Evolutionary conservation across 2,113 vertebrate species (phyloP), one percentile per base, ranked within the genome.

Genomic region (Chunga burmeisteri): DNA sequence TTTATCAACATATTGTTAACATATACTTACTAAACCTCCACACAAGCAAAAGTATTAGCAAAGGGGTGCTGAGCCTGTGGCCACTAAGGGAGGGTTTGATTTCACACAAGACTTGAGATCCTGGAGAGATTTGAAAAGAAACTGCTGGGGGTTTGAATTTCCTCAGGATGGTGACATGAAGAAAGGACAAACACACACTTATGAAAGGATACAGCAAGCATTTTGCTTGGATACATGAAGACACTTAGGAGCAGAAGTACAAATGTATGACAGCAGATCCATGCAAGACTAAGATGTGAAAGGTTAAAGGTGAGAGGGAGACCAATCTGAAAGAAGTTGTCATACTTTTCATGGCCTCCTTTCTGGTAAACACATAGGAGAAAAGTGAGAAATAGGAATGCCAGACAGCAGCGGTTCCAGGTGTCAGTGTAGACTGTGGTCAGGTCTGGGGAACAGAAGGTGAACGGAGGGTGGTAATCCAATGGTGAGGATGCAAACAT

Each of bases 301-400:
- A 73, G 22, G 10, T 16, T 65, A 74, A 72, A 77, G 25, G 30
- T 30, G 19, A 18, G 46, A 50, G 44, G 26, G 22, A 87, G 65
- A 63, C 11, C 34, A 75, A 19, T 25, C 6, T 56, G 44, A 65
- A 78, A 34, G 19, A 65, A 77, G 32, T 5, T 61, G 11, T 10
- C 21, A 56, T 9, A 29, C n/a, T 47, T 61, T 61, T 72, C 50
- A 29, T 1, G 13, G 15, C 10, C 32, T 63, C 32, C 18, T 65
- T 61, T 52, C 19, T 5, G 5, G 18, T 42, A 87, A 90, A 61
- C 15, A 63, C 0, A 0, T 4, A n/a, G n/a, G 3, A 6, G 70
- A 32, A 44, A 74, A 90, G 40, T 7, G 30, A 84, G 40, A 55
- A 80, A 63, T 2, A 67, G 47, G 21, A 89, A 77, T 55, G 36